Evolutionary conservation across 2,113 vertebrate species (phyloP).

Genomic region (Lamprotornis superbus): DNA sequence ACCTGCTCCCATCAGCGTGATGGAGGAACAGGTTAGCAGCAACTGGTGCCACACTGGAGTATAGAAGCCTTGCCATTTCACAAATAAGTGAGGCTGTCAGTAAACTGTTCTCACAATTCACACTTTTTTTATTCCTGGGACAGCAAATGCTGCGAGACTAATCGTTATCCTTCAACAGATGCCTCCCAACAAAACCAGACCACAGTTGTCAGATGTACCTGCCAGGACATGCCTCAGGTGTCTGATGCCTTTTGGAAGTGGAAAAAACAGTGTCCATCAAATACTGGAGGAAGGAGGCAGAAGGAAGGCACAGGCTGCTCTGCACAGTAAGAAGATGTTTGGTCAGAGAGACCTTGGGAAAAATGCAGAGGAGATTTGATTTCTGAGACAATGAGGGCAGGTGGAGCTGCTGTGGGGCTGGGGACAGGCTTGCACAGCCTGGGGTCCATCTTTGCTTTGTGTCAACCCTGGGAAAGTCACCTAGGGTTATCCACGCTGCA

Average conservation of each 20-base stretch:
- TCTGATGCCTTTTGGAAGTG: not conserved
- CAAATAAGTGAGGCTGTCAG: not conserved
- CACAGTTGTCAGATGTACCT: not conserved
- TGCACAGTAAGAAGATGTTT: not conserved
- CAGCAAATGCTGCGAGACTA: not conserved
- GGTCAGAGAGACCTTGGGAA: not conserved
- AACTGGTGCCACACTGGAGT: not conserved
- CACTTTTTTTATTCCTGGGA: not conserved
- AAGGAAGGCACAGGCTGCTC: not conserved
- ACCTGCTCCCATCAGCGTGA: not conserved
- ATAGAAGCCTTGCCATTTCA: not conserved
- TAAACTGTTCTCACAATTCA: not conserved
- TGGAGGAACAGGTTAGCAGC: not conserved
- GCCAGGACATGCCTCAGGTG: not conserved
- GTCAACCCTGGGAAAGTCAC: not conserved
- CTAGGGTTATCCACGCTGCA: accelerated
- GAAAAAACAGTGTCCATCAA: not conserved
- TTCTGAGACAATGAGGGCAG: not conserved
- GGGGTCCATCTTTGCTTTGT: not conserved
- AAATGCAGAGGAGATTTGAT: not conserved
- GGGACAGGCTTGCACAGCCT: not conserved
- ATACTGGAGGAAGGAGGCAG: not conserved
- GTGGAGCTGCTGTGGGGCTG: not conserved
- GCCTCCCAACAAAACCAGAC: not conserved
- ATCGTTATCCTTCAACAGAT: not conserved